Evolutionary conservation across 2,797 vertebrate genomes (phyloP).

Genomic region (Luscinia luscinia): DNA sequence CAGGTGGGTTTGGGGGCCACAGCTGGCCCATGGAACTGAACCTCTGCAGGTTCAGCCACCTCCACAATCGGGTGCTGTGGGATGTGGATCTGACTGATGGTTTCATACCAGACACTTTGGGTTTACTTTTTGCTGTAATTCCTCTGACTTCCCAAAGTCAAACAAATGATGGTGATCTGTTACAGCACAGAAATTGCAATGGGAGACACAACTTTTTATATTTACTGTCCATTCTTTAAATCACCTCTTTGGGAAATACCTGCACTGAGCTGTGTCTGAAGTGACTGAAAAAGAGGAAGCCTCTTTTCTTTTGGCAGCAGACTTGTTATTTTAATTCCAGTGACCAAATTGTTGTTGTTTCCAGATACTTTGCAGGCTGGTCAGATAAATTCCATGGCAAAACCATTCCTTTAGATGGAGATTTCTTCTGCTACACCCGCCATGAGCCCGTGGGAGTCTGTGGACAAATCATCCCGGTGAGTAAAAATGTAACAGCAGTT

Average conservation of each 20-base stretch:
- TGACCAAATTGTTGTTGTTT: neutral
- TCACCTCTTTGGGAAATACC: neutral
- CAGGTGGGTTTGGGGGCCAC: constrained; percentile 77
- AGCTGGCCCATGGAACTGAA: neutral
- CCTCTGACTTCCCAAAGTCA: neutral
- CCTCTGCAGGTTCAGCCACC: neutral
- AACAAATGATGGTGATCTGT: neutral
- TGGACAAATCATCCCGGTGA: constrained; percentile 96
- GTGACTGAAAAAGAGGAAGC: neutral
- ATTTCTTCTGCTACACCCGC: constrained; percentile 94
- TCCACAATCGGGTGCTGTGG: rapidly evolving
- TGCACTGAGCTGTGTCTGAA: neutral
- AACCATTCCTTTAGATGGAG: constrained; percentile 93
- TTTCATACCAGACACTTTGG: neutral
- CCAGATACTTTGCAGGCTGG: constrained; percentile 94
- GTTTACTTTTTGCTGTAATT: neutral
- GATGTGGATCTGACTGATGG: neutral
- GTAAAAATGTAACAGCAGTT: constrained; percentile 22
- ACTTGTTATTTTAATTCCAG: neutral
- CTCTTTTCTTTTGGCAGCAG: neutral
- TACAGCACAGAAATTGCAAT: neutral
- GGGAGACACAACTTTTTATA: neutral
- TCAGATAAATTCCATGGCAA: constrained; percentile 96
- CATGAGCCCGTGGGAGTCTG: constrained; percentile 94
- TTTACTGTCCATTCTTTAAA: neutral